A percentile compares a stretch with the other conserved stretches of the same genome.
phyloP scores from a whole-genome alignment of 2,797 vertebrate genomes.

The Falco naumanni region DNA sequence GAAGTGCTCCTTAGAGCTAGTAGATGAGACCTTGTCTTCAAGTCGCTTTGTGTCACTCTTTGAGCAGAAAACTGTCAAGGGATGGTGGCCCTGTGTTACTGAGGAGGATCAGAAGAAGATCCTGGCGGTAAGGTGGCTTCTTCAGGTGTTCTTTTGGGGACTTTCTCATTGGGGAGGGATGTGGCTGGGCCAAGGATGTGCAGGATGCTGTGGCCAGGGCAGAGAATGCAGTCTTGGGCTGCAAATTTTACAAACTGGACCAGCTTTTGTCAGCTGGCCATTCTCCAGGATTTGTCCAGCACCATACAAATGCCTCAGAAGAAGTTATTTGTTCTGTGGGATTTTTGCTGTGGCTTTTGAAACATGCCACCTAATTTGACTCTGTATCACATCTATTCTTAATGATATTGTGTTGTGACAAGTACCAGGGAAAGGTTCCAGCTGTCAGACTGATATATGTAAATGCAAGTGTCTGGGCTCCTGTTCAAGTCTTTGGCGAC shows the following conservation, averaged over 20 bases:
- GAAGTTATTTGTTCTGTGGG: fast-evolving
- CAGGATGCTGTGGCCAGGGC: neutral
- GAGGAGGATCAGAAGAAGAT: slow-evolving; percentile 78
- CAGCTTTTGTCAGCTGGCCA: neutral
- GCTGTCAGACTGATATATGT: fast-evolving
- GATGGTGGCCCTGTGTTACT: slow-evolving; percentile 93
- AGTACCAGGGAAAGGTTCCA: neutral
- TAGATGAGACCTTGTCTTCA: slow-evolving; percentile 70
- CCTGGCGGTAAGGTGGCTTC: slow-evolving; percentile 82
- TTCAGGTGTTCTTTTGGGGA: fast-evolving
- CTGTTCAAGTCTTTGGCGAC: neutral
- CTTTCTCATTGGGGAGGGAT: neutral
- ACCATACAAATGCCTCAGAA: fast-evolving
- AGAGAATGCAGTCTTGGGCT: fast-evolving
- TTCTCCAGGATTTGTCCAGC: neutral
- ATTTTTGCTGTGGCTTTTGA: neutral
- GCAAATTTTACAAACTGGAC: neutral
- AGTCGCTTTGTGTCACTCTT: slow-evolving; percentile 89
- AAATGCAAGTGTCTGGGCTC: neutral
- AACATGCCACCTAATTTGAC: neutral
- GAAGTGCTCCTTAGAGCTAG: slow-evolving; percentile 85
- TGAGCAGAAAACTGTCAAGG: slow-evolving; percentile 92
- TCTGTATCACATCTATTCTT: fast-evolving
- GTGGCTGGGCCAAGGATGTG: neutral
- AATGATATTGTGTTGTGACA: neutral